Evolutionary conservation across 2,797 vertebrate genomes (phyloP).

Genomic region (Anas capensis): DNA sequence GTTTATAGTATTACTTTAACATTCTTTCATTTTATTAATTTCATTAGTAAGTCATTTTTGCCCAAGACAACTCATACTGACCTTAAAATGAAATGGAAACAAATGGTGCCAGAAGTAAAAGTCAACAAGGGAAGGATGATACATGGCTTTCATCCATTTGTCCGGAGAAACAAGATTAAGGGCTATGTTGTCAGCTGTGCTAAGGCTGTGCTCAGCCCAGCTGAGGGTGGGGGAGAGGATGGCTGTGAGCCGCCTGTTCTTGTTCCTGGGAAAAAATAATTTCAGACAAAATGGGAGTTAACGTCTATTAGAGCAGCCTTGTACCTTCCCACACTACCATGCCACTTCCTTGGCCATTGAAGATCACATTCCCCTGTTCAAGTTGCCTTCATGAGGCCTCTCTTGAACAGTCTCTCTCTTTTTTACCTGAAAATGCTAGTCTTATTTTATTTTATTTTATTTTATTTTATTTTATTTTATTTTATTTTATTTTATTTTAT

Average conservation of each 20-base stretch:
- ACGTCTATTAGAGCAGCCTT: neutral
- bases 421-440: neutral
- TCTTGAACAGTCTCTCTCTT: neutral
- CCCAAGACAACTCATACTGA: conserved; percentile 49
- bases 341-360: neutral
- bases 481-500: no score
- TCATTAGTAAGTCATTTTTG: conserved; percentile 50
- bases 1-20: conserved; percentile 35
- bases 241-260: neutral
- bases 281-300: neutral
- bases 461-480: no score
- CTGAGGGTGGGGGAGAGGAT: neutral
- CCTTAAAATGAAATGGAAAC: conserved; percentile 61
- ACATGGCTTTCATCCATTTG: neutral
- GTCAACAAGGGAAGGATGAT: conserved; percentile 32
- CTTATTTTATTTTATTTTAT: no score
- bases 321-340: neutral
- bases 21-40: conserved; percentile 42
- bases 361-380: neutral
- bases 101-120: conserved; percentile 57
- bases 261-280: neutral
- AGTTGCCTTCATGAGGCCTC: neutral
- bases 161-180: conserved; percentile 26
- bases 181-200: conserved; percentile 19
- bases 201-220: neutral